phyloP scores from a whole-genome alignment of 2,888 invertebrate species.

The Apodemia zela region DNA sequence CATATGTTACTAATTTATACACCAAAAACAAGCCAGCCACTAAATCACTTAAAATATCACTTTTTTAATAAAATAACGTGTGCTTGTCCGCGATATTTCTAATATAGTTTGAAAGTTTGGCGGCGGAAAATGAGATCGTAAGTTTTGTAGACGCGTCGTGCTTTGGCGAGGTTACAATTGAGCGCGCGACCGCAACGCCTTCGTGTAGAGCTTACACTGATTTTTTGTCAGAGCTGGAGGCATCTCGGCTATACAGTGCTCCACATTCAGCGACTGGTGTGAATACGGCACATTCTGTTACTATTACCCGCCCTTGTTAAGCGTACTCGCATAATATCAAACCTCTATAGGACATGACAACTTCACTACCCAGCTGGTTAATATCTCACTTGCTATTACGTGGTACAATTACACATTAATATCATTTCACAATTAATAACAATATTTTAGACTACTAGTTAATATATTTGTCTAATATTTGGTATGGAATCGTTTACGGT shows the following conservation, averaged over 20 bases:
- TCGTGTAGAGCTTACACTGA: slow-evolving; percentile 75
- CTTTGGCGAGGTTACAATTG: slow-evolving; percentile 36
- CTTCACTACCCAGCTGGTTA: slow-evolving; percentile 55
- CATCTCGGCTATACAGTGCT: slow-evolving; percentile 69
- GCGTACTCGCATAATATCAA: slow-evolving; percentile 43
- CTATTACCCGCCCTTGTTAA: slow-evolving; percentile 52
- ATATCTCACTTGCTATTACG: slow-evolving; percentile 54
- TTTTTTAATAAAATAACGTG: slow-evolving; percentile 26
- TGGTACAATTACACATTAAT: slow-evolving; percentile 53
- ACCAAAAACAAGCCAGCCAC: slow-evolving; percentile 56
- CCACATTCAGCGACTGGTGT: slow-evolving; percentile 77
- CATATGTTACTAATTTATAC: slow-evolving; percentile 72
- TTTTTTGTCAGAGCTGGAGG: slow-evolving; percentile 75
- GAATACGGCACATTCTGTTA: slow-evolving; percentile 49
- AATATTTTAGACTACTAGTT: slow-evolving; percentile 51
- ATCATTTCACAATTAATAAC: slow-evolving; percentile 49
- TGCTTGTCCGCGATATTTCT: slow-evolving; percentile 23
- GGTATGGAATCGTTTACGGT: background rate
- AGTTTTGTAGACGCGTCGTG: slow-evolving; percentile 33
- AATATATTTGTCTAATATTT: slow-evolving; percentile 35
- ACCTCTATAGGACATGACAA: slow-evolving; percentile 43
- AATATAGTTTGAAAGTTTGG: background rate
- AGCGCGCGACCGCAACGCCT: slow-evolving; percentile 67
- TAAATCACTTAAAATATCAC: slow-evolving; percentile 31
- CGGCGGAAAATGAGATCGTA: slow-evolving; percentile 24